phyloP scores from a whole-genome alignment of 2,797 vertebrate species.

The Taenioides sp. region DNA sequence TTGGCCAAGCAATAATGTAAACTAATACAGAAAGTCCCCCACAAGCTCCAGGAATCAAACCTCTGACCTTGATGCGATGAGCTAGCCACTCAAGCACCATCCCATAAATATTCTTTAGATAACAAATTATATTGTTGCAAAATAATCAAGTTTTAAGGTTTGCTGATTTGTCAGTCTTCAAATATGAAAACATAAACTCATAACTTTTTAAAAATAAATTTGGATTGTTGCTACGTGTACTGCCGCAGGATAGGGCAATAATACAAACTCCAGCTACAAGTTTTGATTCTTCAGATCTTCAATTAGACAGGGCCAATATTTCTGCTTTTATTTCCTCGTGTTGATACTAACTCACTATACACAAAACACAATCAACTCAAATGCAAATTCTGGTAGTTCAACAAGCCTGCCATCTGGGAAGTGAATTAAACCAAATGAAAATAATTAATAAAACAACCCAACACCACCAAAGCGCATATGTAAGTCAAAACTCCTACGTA shows the following conservation, averaged over 20 bases:
- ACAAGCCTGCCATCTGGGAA: not conserved
- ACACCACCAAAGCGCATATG: not conserved
- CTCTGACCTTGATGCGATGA: not conserved
- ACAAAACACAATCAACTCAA: not conserved
- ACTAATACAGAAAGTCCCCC: no score
- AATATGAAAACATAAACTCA: not conserved
- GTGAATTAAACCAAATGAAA: not conserved
- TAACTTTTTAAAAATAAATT: no score
- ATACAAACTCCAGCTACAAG: no score
- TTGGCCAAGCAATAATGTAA: no score
- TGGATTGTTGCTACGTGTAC: no score
- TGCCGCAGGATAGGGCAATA: no score
- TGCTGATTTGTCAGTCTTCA: not conserved
- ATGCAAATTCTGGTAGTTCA: not conserved
- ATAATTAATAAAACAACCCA: conserved; percentile 3
- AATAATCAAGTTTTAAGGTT: not conserved
- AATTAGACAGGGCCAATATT: no score
- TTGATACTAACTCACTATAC: not conserved
- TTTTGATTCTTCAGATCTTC: no score
- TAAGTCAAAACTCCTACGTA: conserved; percentile 14
- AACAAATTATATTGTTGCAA: not conserved
- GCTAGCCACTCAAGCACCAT: no score
- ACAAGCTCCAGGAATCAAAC: not conserved
- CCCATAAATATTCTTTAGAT: not conserved
- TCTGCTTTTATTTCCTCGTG: not conserved